These are phyloP conservation scores for Reticulitermes lucifugus DNA, from an alignment of 2,888 invertebrate species.

Conservation along the genomic window DNA sequence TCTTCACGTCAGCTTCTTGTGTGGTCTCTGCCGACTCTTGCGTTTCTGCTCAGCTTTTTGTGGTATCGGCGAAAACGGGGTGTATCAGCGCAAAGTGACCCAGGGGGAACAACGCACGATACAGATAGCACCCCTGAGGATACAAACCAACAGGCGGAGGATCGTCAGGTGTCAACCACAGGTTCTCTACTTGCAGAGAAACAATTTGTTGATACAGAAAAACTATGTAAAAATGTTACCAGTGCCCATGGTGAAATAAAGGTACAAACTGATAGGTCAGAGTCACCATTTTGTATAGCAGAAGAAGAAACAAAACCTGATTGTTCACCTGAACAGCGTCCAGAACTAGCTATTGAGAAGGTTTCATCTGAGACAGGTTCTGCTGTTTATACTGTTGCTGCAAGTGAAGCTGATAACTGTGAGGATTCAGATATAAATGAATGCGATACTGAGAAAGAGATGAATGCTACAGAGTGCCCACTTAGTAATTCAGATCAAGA, in stretches of 20 bases:
- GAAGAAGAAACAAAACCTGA: neutral
- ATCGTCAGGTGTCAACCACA: neutral
- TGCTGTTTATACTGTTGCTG: neutral
- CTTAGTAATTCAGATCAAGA: neutral
- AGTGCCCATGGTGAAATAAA: neutral
- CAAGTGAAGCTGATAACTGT: neutral
- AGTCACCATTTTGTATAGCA: no score
- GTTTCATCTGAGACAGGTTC: neutral
- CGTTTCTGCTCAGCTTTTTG: constrained; percentile 79
- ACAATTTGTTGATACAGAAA: neutral
- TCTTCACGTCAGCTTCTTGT: constrained; percentile 78
- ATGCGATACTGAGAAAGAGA: neutral
- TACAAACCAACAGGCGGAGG: neutral
- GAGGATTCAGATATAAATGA: neutral
- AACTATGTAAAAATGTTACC: neutral
- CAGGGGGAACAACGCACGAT: constrained; percentile 67
- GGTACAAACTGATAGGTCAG: neutral
- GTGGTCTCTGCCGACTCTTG: constrained; percentile 82
- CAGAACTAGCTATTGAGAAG: neutral
- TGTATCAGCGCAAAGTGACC: constrained; percentile 76
- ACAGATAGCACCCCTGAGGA: constrained; percentile 15
- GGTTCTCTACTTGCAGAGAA: neutral
- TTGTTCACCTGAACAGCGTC: neutral
- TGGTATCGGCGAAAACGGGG: constrained; percentile 87
- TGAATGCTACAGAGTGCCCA: neutral